A percentile compares a stretch with the other conserved stretches of the same genome.
Conservation (phyloP, 2,113 vertebrate species). For the Tetraodon nigroviridis region DNA sequence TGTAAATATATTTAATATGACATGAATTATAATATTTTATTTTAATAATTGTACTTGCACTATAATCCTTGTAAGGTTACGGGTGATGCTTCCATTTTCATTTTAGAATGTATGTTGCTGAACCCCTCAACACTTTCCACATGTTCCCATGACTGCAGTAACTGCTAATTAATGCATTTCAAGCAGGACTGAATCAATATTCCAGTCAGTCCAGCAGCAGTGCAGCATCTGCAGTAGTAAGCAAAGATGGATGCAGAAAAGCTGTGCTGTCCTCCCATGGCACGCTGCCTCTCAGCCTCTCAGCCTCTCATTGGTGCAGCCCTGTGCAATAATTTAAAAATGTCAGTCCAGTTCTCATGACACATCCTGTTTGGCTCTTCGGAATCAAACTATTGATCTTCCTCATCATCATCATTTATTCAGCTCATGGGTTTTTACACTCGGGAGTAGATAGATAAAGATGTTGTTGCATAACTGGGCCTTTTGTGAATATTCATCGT, state of each 20-base stretch:
- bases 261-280: background rate
- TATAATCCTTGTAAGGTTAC: no score
- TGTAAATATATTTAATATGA: no score
- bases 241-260: background rate
- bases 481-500: constrained; percentile 27
- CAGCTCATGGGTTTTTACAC: constrained; percentile 39
- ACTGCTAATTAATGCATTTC: background rate
- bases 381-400: constrained; percentile 43
- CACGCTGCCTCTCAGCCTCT: constrained; percentile 1
- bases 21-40: no score
- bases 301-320: constrained; percentile 6
- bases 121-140: no score
- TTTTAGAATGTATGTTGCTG: no score
- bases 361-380: constrained; percentile 28
- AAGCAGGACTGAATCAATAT: constrained; percentile 3
- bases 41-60: no score
- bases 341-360: constrained; percentile 35
- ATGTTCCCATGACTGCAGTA: background rate
- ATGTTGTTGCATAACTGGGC: constrained; percentile 47
- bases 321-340: background rate
- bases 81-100: no score
- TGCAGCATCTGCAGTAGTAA: constrained; percentile 1
- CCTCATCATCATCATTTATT: constrained; percentile 42
- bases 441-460: constrained; percentile 36
- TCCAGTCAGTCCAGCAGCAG: background rate